These are phyloP conservation scores for Arrhamphus sclerolepis DNA, from an alignment of 2,797 vertebrate species.

Conservation along the genomic window DNA sequence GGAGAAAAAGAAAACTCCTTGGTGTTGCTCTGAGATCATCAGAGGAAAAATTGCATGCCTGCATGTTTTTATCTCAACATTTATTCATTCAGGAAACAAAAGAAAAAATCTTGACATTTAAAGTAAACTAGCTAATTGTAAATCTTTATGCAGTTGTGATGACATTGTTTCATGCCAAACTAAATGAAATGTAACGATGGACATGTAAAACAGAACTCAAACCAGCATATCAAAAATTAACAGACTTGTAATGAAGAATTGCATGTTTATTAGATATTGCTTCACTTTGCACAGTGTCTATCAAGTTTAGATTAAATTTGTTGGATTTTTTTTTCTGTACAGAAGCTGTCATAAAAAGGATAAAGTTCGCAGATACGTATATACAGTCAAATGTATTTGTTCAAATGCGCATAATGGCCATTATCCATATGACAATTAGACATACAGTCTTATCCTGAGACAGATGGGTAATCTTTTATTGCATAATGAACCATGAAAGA, in stretches of 20 bases:
- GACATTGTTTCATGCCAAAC: too few relatives aligned
- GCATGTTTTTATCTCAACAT: too few relatives aligned
- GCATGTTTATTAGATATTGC: constrained; percentile 68
- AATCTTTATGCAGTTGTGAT: too few relatives aligned
- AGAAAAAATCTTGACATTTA: too few relatives aligned
- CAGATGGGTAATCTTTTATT: constrained; percentile 57
- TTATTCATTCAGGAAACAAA: too few relatives aligned
- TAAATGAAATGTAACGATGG: too few relatives aligned
- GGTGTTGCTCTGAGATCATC: too few relatives aligned
- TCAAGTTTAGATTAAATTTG: constrained; percentile 40
- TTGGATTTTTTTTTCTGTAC: constrained; percentile 32
- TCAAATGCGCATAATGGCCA: constrained; percentile 33
- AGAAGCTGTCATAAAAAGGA: constrained; percentile 35
- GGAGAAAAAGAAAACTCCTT: too few relatives aligned
- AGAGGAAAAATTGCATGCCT: too few relatives aligned
- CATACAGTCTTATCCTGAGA: constrained; percentile 50
- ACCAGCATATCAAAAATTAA: not conserved
- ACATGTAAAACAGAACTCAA: too few relatives aligned
- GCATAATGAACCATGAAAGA: constrained; percentile 57
- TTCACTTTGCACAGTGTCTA: constrained; percentile 49
- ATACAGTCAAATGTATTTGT: constrained; percentile 37
- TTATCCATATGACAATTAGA: constrained; percentile 39
- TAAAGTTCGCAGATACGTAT: constrained; percentile 32
- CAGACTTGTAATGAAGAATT: constrained; percentile 45
- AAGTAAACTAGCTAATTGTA: too few relatives aligned